Evolutionary conservation across 2,888 invertebrate species (phyloP), one percentile per base, ranked within the genome.

Genomic region (Neelides folsomi): DNA sequence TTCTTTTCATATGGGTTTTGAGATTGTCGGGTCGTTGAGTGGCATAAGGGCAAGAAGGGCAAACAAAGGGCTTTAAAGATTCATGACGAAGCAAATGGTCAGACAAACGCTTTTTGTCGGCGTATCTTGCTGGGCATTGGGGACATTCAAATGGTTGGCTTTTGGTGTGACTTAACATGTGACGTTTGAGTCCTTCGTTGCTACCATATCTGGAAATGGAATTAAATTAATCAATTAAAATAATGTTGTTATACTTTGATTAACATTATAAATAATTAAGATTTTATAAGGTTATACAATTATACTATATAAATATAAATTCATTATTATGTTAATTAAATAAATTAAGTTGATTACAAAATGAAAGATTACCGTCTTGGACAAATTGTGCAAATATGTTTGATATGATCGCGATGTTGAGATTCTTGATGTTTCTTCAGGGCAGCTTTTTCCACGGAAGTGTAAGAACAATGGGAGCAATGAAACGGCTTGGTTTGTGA

Each of bases 31-130:
- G 57, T 20, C 62, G 47, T 56, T 55, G 57, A 6, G 63, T 59
- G 7, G 57, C 38, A 47, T 64, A 66, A 34, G 57, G 57, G 51
- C 66, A 66, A 4, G 55, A 46, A 9, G 60, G 34, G 54, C 66
- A 66, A 0, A 49, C 35, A 46, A 62, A 66, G 10, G 65, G 65
- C 41, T 66, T 67, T 34, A 63, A 51, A 47, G 63, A 63, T 6
- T 63, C 56, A 52, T 67, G 67, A 38, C 63, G 62, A 52, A 66
- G 57, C 40, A 64, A 48, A 56, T 68, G 67, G 34, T 65, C 66
- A 19, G 57, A 58, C 9, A 67, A 53, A 19, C 67, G 48, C 42
- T 67, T 66, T 38, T 59, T 59, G 50, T 68, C 67, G 0, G 67
- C 67, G 47, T 65, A 68, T 39, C 51, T 51, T 36, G 54, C 43